Percentiles rank a stretch among this genome's conserved stretches.
Evolutionary conservation across 2,113 vertebrate species (phyloP).

Genomic region (Cryptomyrus ogoouensis): DNA sequence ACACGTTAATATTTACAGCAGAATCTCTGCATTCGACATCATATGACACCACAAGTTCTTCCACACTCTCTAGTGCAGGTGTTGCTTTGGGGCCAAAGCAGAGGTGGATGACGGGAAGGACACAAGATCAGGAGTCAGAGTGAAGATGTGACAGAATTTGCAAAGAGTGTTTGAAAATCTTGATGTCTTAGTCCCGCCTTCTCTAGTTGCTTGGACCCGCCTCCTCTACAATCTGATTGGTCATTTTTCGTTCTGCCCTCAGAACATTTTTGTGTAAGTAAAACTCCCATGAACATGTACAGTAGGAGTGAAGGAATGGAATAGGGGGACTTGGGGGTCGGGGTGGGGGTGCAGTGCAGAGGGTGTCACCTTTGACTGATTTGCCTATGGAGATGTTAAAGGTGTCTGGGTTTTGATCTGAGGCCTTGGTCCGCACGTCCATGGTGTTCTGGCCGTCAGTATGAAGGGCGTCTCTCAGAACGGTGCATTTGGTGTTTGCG

Average conservation of each 20-base stretch:
- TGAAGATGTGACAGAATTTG: not conserved
- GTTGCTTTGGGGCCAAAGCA: not conserved
- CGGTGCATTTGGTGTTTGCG: conserved; percentile 2
- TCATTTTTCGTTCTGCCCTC: not conserved
- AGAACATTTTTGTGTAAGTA: not conserved
- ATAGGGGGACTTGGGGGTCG: not conserved
- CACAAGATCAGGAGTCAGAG: not conserved
- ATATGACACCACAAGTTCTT: not conserved
- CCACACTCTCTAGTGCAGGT: not conserved
- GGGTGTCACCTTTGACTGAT: conserved; percentile 13
- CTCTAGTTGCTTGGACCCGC: no score
- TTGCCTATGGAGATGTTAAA: conserved; percentile 33
- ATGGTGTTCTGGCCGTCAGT: conserved; percentile 24
- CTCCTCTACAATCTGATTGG: no score
- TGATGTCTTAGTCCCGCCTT: not conserved
- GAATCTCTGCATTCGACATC: not conserved
- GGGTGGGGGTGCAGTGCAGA: not conserved
- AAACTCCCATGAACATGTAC: not conserved
- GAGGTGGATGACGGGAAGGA: not conserved
- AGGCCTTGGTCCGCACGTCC: conserved; percentile 40
- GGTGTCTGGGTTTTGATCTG: conserved; percentile 17
- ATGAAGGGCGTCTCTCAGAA: conserved; percentile 7
- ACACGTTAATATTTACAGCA: not conserved
- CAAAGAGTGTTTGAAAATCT: not conserved
- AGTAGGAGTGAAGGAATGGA: not conserved